Percentiles rank a stretch among this genome's conserved stretches.
phyloP scores from a whole-genome alignment of 2,888 invertebrate species.

The Calameuta pallipes region DNA sequence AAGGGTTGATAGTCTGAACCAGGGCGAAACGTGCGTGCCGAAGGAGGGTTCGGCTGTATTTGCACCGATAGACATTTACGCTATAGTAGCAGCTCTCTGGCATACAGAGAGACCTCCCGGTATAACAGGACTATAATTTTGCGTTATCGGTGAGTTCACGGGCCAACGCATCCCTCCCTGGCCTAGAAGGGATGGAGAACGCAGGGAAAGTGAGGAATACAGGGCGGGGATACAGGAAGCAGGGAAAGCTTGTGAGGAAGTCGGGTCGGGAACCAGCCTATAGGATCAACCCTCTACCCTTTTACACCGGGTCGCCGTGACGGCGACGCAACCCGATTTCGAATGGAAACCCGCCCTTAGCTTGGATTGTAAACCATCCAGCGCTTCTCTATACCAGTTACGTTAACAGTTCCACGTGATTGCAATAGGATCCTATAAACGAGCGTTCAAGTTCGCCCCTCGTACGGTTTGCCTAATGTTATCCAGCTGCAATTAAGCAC shows the following conservation, averaged over 20 bases:
- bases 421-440: conserved; percentile 1
- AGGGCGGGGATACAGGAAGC: conserved; percentile 17
- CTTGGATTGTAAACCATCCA: background rate
- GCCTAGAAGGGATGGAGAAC: conserved; percentile 29
- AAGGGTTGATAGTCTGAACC: background rate
- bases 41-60: background rate
- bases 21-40: background rate
- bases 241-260: background rate
- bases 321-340: conserved; percentile 11
- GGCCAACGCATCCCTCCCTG: conserved; percentile 55
- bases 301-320: conserved; percentile 21
- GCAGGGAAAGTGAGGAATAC: background rate
- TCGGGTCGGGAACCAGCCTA: conserved; percentile 4
- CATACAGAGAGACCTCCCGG: background rate
- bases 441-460: background rate
- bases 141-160: conserved; percentile 63
- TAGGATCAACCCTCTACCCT: conserved; percentile 9
- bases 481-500: background rate
- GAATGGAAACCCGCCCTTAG: conserved; percentile 3
- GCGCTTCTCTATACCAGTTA: background rate
- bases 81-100: conserved; percentile 24
- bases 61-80: conserved; percentile 25
- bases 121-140: conserved; percentile 55
- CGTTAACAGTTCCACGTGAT: background rate
- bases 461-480: background rate